Evolutionary conservation across 2,888 invertebrate species (phyloP), one percentile per base, ranked within the genome.

Genomic region (Campoplex capitator): DNA sequence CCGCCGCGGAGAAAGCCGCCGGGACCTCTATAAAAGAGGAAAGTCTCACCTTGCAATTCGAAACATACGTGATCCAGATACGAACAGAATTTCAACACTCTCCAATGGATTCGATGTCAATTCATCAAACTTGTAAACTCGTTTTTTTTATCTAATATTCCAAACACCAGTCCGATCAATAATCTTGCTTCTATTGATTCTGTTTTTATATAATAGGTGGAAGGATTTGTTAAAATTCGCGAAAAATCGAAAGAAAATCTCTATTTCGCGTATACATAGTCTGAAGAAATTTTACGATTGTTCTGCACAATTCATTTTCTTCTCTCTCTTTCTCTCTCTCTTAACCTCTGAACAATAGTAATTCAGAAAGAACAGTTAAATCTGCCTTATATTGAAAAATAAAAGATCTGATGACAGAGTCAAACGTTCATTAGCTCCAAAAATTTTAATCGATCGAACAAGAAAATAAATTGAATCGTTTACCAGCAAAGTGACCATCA

Each of bases 1-100:
- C 82, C 28, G 65, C 67, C 74, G 23, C 23, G 78, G 62, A 70
- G 78, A 74, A 83, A 78, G 78, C 73, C 58, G 18, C 58, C 54
- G 65, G 56, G 73, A 78, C 54, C 32, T n/a, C 38, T 70, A 56
- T 54, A 67, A 77, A 82, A 82, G 81, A 78, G 56, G 73, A 8
- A 67, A 65, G 56, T 82, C 81, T 82, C 77, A 74, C 76, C 54
- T 74, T 35, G 13, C 42, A 13, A 9, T 38, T 68, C 38, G 23
- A 67, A 42, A 42, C 13, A 16, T 23, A 42, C 74, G 74, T 28
- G 38, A 42, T 16, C n/a, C 28, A 42, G 42, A 38, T 16, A 28
- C 18, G 35, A 28, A 23, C 38, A 54, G 48, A 76, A 67, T 51
- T 67, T 67, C 9, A 51, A 77, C 18, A 23, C 23, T 23, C 38